phyloP scores from a whole-genome alignment of 2,888 invertebrate species.

The Myathropa florea region DNA sequence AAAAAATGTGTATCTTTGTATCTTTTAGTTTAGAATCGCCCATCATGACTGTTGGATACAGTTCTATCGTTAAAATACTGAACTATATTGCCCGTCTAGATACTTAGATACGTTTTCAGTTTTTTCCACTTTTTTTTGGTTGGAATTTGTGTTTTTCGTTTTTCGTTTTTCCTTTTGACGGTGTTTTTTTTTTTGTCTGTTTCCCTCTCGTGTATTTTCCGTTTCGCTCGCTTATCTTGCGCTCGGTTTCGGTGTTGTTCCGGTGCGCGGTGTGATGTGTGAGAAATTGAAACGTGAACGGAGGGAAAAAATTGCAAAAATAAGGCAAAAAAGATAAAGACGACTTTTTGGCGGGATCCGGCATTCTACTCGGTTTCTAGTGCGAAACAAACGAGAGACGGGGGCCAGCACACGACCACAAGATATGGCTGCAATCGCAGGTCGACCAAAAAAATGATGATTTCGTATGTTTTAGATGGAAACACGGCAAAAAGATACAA shows the following conservation, averaged over 20 bases:
- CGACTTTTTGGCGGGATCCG: constrained; percentile 67
- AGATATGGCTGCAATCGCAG: constrained; percentile 57
- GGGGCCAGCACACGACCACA: not conserved
- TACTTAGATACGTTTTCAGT: constrained; percentile 37
- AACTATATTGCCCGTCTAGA: constrained; percentile 43
- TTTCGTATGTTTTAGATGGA: constrained; percentile 41
- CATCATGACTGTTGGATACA: constrained; percentile 70
- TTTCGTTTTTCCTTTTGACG: constrained; percentile 3
- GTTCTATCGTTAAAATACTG: constrained; percentile 60
- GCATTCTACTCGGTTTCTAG: constrained; percentile 65
- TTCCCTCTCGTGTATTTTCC: not conserved
- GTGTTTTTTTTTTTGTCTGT: not conserved
- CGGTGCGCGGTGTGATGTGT: constrained; percentile 62
- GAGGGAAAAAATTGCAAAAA: not conserved
- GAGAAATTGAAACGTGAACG: constrained; percentile 40
- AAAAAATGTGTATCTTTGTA: constrained; percentile 67
- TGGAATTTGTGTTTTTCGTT: constrained; percentile 33
- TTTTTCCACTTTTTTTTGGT: constrained; percentile 1
- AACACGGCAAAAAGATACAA: constrained; percentile 46
- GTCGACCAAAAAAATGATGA: not conserved
- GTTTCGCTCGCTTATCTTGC: constrained; percentile 15
- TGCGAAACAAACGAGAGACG: constrained; percentile 11
- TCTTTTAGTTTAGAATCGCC: constrained; percentile 71
- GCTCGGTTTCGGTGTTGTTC: constrained; percentile 28
- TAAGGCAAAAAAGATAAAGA: not conserved